Percentiles rank a stretch among this genome's conserved stretches.
Evolutionary conservation across 2,888 invertebrate species (phyloP).

Genomic region (Drosophila tripunctata): DNA sequence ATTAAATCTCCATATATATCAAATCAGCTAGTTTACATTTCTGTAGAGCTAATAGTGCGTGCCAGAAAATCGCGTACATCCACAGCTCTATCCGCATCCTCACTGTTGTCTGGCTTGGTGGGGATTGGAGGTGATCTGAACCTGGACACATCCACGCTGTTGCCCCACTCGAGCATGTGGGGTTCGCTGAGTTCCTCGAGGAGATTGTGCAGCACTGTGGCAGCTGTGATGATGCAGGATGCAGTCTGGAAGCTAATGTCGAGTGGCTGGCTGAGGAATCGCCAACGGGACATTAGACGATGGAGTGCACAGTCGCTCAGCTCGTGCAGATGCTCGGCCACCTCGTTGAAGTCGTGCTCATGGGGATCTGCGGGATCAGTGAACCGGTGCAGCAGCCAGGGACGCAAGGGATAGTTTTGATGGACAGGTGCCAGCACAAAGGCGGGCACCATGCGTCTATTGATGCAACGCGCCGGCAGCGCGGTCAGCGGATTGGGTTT

Average conservation of each 20-base stretch:
- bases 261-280: conserved; percentile 75
- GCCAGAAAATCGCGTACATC: conserved; percentile 74
- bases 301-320: conserved; percentile 79
- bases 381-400: conserved; percentile 81
- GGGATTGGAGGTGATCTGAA: conserved; percentile 33
- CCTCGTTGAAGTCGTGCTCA: conserved; percentile 81
- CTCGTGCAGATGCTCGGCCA: conserved; percentile 77
- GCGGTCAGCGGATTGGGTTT: conserved; percentile 67
- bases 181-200: conserved; percentile 79
- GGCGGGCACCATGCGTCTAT: conserved; percentile 62
- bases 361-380: conserved; percentile 69
- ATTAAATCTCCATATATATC: too few relatives aligned
- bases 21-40: conserved; percentile 58
- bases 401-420: conserved; percentile 77
- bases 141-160: conserved; percentile 58
- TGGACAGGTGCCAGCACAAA: conserved; percentile 74
- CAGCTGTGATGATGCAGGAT: conserved; percentile 79
- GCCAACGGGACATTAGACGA: conserved; percentile 82
- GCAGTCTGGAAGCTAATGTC: conserved; percentile 81
- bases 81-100: conserved; percentile 32
- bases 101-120: not conserved
- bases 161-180: conserved; percentile 79
- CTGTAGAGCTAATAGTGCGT: conserved; percentile 74
- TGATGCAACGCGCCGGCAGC: conserved; percentile 57
- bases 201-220: conserved; percentile 81